phyloP scores from a whole-genome alignment of 2,888 invertebrate genomes.

The Lochmaea capreae region DNA sequence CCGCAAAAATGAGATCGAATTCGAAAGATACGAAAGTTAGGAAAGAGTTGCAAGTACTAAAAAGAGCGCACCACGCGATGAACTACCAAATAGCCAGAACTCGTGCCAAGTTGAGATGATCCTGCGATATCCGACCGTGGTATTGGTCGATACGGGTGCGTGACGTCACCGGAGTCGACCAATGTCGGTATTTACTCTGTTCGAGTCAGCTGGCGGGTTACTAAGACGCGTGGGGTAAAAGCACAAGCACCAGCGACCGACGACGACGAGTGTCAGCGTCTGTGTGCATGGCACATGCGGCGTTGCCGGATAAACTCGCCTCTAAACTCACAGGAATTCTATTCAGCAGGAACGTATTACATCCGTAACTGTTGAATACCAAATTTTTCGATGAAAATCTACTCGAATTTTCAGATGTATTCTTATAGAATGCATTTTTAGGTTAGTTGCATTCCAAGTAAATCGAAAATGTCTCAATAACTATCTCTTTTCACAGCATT shows the following conservation, averaged over 20 bases:
- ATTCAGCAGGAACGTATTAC: constrained; percentile 20
- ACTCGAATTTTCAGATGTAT: background rate
- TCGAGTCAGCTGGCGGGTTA: constrained; percentile 63
- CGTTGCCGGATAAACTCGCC: constrained; percentile 20
- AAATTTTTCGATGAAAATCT: background rate
- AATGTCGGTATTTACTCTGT: constrained; percentile 63
- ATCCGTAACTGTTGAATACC: constrained; percentile 5
- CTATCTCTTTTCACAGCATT: too few species aligned
- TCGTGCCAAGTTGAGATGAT: constrained; percentile 64
- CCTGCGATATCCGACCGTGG: constrained; percentile 63
- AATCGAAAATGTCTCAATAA: too few species aligned
- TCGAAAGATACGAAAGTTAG: constrained; percentile 11
- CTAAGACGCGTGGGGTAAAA: constrained; percentile 61
- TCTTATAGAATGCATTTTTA: background rate
- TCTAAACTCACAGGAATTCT: constrained; percentile 15
- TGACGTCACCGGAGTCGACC: constrained; percentile 63
- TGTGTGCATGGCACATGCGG: constrained; percentile 24
- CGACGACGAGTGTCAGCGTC: constrained; percentile 33
- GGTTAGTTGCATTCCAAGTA: background rate
- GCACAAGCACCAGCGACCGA: constrained; percentile 29
- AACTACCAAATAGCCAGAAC: constrained; percentile 60
- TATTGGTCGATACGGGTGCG: constrained; percentile 63
- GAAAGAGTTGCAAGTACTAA: constrained; percentile 32
- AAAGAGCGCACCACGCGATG: constrained; percentile 62
- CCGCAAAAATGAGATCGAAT: constrained; percentile 26